Base-by-base conservation (phyloP, 2,113 vertebrate genomes). In the Megatriorchis doriae region DNA sequence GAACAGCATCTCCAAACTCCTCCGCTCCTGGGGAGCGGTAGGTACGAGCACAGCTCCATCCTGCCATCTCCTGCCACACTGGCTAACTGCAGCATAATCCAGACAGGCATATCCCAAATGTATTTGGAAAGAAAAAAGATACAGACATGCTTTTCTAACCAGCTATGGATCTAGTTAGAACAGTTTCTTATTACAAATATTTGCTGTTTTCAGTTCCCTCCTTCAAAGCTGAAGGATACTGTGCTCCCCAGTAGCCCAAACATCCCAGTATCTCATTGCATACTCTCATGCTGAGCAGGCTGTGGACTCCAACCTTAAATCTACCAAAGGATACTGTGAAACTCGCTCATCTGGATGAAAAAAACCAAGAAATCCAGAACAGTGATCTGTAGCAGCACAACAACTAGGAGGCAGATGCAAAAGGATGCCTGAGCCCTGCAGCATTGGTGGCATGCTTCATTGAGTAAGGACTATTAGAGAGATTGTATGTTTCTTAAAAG, bases 11-110 rank as follows among this genome's bases (percentile, higher is more conserved):
- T 45, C 7, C 63, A 47, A 78, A 23, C 48, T 47, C 21, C 18
- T 19, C 2, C 0, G 10, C 26, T 62, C 31, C 32, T 2, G 0
- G 10, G n/a, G 34, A 80, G 86, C 81, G 1, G 58, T 0, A 29
- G 47, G 16, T 3, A 16, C 1, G 0, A 75, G 78, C 81, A n/a
- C 92, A 12, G 97, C 96, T 93, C 94, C 55, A 16, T 72, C 78
- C 96, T 91, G 97, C 96, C 97, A 92, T 1, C 97, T 96, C 75
- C 97, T 95, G 96, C 81, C 90, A n/a, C n/a, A 0, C 36, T 6
- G 31, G 26, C 42, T 3, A 47, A 96, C 72, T 93, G 93, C 96
- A 97, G 63, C 27, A 1, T 3, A 7, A n/a, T 0, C 29, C 78
- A 11, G 55, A 7, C 61, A 22, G 21, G 11, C 27, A 31, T 29